Evolutionary conservation across 2,888 invertebrate genomes (phyloP), one percentile per base, ranked within the genome.

Genomic region (Macaria liturata): DNA sequence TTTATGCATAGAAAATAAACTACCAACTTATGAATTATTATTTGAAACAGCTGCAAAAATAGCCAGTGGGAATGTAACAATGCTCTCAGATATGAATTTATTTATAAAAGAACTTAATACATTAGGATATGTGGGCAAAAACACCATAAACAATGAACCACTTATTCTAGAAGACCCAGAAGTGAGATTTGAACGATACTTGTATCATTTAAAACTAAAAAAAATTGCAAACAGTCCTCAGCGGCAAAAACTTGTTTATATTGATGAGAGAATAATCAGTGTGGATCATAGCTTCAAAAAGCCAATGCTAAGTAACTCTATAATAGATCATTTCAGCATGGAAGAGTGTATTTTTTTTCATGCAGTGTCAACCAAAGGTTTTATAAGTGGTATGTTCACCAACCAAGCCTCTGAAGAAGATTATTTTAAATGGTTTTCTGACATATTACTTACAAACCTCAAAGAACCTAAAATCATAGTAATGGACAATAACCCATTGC

Each of bases 371-470:
- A 71, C 59, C 42, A 39, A 53, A 7, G 76, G 77, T 42, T 70
- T 75, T 4, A 57, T 68, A 40, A 67, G 68, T 65, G 76, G 76
- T 42, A 63, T 86, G 57, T 81, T 76, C 57, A 69, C 69, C 49
- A 75, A 70, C 54, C 59, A 72, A 50, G 61, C 70, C 6, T 65
- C 67, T 20, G 65, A 64, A 65, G 64, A 71, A 32, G 66, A 72
- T 47, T 82, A 79, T 42, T 69, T 59, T n/a, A 84, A 79, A 58
- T 86, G 84, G 86, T 47, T 86, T n/a, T 62, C 64, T 55, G 74
- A 80, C 54, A 67, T 80, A 32, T 62, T 85, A 9, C 40, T 83
- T 7, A 62, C 68, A 31, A 37, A 43, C 4, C 60, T 86, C 20
- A 58, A 63, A 53, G 63, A 65, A 6, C 65, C 68, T 8, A 77